A percentile compares a stretch with the other conserved stretches of the same genome.
Conservation (phyloP, 2,797 vertebrate genomes). For the Ciconia nigra region DNA sequence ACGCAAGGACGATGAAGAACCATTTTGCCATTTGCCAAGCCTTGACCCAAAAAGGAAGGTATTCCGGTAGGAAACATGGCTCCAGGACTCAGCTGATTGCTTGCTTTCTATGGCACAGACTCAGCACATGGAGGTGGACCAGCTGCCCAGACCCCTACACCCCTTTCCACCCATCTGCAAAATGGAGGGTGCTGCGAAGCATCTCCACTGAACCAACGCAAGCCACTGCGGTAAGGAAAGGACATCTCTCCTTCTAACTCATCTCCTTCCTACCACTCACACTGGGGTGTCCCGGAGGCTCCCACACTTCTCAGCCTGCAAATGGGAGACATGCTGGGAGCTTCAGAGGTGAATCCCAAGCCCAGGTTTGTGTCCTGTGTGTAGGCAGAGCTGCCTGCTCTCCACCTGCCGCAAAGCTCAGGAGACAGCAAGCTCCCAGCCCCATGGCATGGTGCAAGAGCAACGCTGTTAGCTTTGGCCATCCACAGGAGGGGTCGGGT, state of each 20-base stretch:
- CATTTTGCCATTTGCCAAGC: background rate
- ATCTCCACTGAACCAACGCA: background rate
- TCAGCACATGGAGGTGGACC: background rate
- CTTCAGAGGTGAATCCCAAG: accelerated
- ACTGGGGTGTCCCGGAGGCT: background rate
- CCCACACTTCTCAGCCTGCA: background rate
- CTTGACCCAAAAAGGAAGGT: background rate
- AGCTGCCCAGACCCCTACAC: accelerated
- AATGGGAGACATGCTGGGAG: background rate
- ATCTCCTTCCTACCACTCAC: background rate
- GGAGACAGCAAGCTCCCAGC: background rate
- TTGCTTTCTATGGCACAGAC: background rate
- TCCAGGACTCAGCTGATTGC: background rate
- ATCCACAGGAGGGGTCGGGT: background rate
- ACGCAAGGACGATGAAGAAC: background rate
- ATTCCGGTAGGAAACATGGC: background rate
- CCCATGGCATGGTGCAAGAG: accelerated
- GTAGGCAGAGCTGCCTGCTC: background rate
- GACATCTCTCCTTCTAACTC: background rate
- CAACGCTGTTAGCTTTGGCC: background rate
- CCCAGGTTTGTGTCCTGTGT: background rate
- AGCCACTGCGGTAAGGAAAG: background rate
- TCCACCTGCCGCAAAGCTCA: background rate
- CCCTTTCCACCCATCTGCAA: background rate
- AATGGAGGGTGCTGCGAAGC: background rate